These are phyloP conservation scores for Actenoides lindsayi DNA, from an alignment of 2,113 vertebrate genomes.

Conservation along the genomic window DNA sequence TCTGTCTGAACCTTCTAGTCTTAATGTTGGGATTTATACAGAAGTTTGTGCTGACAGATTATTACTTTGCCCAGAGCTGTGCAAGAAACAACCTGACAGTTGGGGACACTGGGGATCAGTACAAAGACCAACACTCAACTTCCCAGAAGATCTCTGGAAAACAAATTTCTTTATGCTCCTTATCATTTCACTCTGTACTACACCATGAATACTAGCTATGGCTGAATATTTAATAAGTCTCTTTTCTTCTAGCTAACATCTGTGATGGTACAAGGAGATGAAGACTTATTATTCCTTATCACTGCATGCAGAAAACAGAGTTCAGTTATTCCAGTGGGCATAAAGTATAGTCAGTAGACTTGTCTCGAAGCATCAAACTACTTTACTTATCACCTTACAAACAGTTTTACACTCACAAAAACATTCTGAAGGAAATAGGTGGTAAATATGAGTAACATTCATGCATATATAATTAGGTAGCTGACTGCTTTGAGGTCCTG, in stretches of 20 bases:
- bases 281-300: constrained; percentile 56
- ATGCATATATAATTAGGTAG: not conserved
- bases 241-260: constrained; percentile 16
- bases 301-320: constrained; percentile 6
- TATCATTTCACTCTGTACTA: constrained; percentile 64
- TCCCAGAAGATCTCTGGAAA: constrained; percentile 56
- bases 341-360: not conserved
- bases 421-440: not conserved
- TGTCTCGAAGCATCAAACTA: constrained; percentile 25
- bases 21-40: constrained; percentile 66
- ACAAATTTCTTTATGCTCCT: constrained; percentile 40
- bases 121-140: constrained; percentile 42
- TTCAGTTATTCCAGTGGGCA: constrained; percentile 22
- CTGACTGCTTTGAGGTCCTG: constrained; percentile 23
- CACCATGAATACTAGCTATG: constrained; percentile 45
- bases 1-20: constrained; percentile 58
- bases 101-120: constrained; percentile 53
- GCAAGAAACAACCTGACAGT: constrained; percentile 58
- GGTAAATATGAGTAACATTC: not conserved
- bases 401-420: not conserved
- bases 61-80: constrained; percentile 67
- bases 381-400: constrained; percentile 33
- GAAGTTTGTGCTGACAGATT: constrained; percentile 69
- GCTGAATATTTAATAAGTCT: constrained; percentile 39
- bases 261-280: constrained; percentile 46